Conservation (phyloP, 2,888 invertebrate genomes). For the Netelia virgata region DNA sequence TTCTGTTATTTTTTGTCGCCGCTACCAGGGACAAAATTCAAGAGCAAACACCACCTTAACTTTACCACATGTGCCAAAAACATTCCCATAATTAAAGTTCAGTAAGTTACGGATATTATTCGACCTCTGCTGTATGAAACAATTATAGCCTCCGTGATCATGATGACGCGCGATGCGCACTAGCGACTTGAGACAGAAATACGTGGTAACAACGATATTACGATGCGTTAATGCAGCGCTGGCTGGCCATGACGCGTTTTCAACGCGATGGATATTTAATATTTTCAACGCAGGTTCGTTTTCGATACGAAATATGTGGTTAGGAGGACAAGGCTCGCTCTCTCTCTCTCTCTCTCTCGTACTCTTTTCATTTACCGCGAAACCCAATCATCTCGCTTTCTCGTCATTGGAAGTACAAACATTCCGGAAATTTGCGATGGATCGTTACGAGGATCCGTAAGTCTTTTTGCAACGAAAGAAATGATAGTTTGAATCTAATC, state of each 20-base stretch:
- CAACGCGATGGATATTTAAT: slow-evolving; percentile 17
- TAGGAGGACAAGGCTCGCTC: background rate
- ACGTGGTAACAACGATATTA: slow-evolving; percentile 41
- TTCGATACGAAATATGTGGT: background rate
- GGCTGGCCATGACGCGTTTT: slow-evolving; percentile 1
- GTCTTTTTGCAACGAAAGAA: slow-evolving; percentile 22
- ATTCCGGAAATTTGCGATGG: slow-evolving; percentile 50
- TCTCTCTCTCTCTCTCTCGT: slow-evolving; percentile 15
- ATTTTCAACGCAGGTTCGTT: background rate
- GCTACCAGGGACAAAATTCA: too few species aligned
- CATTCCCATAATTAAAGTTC: too few species aligned
- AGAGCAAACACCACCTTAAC: too few species aligned
- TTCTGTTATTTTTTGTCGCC: background rate
- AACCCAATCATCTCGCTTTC: background rate
- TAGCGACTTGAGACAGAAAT: slow-evolving; percentile 40
- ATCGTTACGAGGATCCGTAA: slow-evolving; percentile 42
- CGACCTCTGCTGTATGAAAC: background rate
- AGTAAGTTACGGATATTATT: too few species aligned
- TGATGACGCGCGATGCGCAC: background rate
- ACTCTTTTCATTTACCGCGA: background rate
- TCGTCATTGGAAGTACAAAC: slow-evolving; percentile 60
- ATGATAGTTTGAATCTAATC: slow-evolving; percentile 11
- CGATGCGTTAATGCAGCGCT: background rate
- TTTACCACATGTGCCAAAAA: too few species aligned
- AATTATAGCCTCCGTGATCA: background rate